Conservation (phyloP, 2,113 vertebrate species). For the Peromyscus leucopus region DNA sequence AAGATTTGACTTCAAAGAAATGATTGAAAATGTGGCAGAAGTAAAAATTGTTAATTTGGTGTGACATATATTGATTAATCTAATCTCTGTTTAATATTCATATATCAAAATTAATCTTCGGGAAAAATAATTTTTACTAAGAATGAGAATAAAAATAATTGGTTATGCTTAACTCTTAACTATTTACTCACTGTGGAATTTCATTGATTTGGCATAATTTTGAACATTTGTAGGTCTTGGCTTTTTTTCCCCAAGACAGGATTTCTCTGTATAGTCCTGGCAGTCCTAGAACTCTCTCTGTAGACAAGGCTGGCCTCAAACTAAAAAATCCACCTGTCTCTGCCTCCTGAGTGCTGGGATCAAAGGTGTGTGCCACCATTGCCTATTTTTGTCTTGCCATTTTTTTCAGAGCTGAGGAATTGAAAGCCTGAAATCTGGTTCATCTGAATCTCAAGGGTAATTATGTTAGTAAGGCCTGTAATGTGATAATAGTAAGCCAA, state of each 20-base stretch:
- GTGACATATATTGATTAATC: not conserved
- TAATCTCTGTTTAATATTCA: not conserved
- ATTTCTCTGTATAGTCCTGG: not conserved
- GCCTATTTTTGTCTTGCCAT: not conserved
- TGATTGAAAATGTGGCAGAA: not conserved
- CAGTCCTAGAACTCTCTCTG: not conserved
- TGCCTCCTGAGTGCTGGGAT: not conserved
- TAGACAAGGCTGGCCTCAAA: not conserved
- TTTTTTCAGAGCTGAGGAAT: not conserved
- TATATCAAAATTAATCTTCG: not conserved
- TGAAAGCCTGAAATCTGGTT: not conserved
- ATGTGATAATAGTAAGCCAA: not conserved
- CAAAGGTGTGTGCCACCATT: not conserved
- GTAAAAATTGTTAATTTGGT: constrained; percentile 5
- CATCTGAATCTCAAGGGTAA: not conserved
- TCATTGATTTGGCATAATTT: not conserved
- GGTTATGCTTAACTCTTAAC: not conserved
- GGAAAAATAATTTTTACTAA: not conserved
- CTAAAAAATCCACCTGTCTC: not conserved
- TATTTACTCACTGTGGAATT: not conserved
- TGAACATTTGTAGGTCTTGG: not conserved
- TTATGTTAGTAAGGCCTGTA: not conserved
- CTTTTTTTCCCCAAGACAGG: not conserved
- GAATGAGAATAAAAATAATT: not conserved
- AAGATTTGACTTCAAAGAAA: not conserved